Conservation (phyloP, 2,888 invertebrate species). For the Stenolophus ochropezus region DNA sequence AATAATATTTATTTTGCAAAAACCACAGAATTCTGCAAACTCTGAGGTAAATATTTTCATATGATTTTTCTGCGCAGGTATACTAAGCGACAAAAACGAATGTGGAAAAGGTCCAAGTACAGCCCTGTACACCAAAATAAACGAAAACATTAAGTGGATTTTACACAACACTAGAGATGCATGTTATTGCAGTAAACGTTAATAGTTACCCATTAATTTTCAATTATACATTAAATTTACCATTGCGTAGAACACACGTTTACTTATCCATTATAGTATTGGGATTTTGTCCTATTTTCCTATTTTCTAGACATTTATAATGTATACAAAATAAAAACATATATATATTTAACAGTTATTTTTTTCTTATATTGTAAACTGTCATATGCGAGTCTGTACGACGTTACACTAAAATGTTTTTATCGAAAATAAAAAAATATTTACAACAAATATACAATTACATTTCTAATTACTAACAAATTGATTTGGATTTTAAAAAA, state of each 20-base stretch:
- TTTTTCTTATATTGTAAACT: too few species aligned
- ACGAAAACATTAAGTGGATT: constrained; percentile 77
- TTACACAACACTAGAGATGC: constrained; percentile 75
- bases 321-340: too few species aligned
- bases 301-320: too few species aligned
- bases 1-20: background rate
- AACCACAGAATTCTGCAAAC: background rate
- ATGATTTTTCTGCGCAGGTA: constrained; percentile 68
- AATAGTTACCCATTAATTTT: background rate
- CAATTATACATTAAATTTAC: constrained; percentile 22
- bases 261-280: background rate
- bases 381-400: too few species aligned
- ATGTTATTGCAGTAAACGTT: constrained; percentile 74
- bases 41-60: background rate
- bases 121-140: constrained; percentile 75
- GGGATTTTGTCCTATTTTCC: background rate
- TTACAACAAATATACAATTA: too few species aligned
- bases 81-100: constrained; percentile 74
- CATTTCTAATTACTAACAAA: too few species aligned
- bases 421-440: too few species aligned
- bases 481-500: too few species aligned
- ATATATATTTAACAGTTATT: too few species aligned
- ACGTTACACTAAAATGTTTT: too few species aligned
- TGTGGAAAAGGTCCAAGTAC: constrained; percentile 72
- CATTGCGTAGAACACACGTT: background rate